phyloP scores from a whole-genome alignment of 2,113 vertebrate species.

The Perccottus glenii region DNA sequence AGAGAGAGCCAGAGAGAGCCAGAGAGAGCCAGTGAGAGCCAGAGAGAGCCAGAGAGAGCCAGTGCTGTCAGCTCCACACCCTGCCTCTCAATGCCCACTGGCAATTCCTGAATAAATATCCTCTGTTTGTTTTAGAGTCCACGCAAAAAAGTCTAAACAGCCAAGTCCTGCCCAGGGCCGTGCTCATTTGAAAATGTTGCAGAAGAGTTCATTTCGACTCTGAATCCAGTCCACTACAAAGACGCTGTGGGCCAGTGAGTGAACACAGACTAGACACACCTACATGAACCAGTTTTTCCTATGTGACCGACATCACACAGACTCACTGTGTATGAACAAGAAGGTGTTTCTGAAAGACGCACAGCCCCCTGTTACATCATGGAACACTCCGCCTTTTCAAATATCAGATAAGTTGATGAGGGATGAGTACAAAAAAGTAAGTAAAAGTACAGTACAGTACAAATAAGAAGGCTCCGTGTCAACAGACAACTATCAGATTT shows the following conservation, averaged over 20 bases:
- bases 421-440: too few species aligned
- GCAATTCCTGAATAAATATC: slow-evolving; percentile 67
- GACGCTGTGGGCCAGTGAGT: slow-evolving; percentile 12
- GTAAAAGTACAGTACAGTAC: too few species aligned
- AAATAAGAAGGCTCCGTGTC: too few species aligned
- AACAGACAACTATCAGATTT: too few species aligned
- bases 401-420: too few species aligned
- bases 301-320: slow-evolving; percentile 72
- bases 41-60: slow-evolving; percentile 39
- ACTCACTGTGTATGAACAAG: slow-evolving; percentile 58
- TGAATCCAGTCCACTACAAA: background rate
- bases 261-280: slow-evolving; percentile 64
- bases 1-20: slow-evolving; percentile 36
- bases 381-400: slow-evolving; percentile 39
- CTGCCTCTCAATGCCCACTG: slow-evolving; percentile 58
- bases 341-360: slow-evolving; percentile 67
- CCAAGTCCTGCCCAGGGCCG: slow-evolving; percentile 12
- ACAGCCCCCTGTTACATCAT: slow-evolving; percentile 32
- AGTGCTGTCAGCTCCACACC: slow-evolving; percentile 59
- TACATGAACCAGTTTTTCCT: slow-evolving; percentile 77
- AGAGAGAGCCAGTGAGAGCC: slow-evolving; percentile 41
- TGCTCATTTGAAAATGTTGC: slow-evolving; percentile 7
- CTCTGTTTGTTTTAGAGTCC: slow-evolving; percentile 55
- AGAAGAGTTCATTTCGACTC: background rate
- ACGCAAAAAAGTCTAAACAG: slow-evolving; percentile 39